Evolutionary conservation across 2,113 vertebrate species (phyloP).

Genomic region (Lampris megalopsis): DNA sequence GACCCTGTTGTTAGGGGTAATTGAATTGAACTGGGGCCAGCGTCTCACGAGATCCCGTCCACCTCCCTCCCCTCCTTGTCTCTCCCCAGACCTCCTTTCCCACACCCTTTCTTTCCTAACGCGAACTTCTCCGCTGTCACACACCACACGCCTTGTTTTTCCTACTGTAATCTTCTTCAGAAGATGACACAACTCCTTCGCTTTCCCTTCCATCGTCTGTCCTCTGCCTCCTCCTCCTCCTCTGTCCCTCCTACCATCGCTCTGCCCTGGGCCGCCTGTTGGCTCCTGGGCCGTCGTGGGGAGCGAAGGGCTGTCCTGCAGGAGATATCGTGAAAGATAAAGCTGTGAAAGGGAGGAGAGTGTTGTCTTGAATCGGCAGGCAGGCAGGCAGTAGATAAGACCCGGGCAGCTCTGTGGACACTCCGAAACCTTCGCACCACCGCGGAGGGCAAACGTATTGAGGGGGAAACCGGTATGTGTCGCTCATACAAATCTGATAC

Average conservation of each 20-base stretch:
- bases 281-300: neutral
- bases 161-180: neutral
- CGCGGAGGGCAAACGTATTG: neutral
- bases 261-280: neutral
- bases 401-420: neutral
- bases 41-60: conserved; percentile 3
- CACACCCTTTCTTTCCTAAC: too few species aligned
- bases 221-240: neutral
- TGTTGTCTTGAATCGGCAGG: neutral
- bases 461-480: neutral
- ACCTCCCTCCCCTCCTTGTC: neutral
- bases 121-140: neutral
- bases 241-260: neutral
- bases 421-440: neutral
- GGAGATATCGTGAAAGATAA: neutral
- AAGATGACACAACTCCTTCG: too few species aligned
- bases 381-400: neutral
- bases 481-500: conserved; percentile 33
- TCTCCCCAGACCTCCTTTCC: too few species aligned
- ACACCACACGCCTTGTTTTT: neutral
- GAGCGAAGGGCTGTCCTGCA: neutral
- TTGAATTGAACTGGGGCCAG: neutral
- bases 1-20: neutral
- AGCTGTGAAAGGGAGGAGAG: conserved; percentile 4
- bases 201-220: neutral